Conservation (phyloP, 2,113 vertebrate species). For the Pantherophis guttatus region DNA sequence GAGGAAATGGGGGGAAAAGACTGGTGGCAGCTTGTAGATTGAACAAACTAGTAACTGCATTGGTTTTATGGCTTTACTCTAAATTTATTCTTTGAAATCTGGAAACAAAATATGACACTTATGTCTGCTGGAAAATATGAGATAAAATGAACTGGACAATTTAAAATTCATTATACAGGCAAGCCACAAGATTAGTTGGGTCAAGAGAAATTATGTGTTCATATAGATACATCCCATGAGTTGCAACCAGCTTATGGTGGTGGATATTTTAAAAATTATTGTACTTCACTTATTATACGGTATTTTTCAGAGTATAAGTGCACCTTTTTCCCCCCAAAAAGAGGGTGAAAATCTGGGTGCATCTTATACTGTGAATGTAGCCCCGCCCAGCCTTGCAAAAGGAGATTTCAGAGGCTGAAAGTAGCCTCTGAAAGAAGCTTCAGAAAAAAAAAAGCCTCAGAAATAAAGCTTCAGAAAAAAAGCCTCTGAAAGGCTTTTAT, state of each 20-base stretch:
- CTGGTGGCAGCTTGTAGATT: neutral
- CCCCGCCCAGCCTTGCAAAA: no score
- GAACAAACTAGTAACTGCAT: neutral
- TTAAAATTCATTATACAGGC: neutral
- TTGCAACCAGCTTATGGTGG: neutral
- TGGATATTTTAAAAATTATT: neutral
- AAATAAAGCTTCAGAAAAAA: no score
- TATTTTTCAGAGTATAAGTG: no score
- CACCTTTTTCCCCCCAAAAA: no score
- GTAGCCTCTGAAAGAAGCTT: no score
- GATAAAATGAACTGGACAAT: neutral
- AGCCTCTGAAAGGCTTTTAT: no score
- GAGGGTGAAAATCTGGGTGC: no score
- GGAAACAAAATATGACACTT: neutral
- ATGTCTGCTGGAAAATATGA: neutral
- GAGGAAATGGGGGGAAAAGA: neutral
- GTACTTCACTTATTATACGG: neutral
- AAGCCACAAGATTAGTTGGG: neutral
- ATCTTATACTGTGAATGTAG: no score
- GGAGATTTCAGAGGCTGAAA: no score
- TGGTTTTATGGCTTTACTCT: conserved; percentile 16
- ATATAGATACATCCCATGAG: neutral
- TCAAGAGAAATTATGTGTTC: neutral
- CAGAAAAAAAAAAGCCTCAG: no score
- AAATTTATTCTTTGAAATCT: conserved; percentile 11